phyloP scores from a whole-genome alignment of 2,888 invertebrate species.

The Andrena minutula region DNA sequence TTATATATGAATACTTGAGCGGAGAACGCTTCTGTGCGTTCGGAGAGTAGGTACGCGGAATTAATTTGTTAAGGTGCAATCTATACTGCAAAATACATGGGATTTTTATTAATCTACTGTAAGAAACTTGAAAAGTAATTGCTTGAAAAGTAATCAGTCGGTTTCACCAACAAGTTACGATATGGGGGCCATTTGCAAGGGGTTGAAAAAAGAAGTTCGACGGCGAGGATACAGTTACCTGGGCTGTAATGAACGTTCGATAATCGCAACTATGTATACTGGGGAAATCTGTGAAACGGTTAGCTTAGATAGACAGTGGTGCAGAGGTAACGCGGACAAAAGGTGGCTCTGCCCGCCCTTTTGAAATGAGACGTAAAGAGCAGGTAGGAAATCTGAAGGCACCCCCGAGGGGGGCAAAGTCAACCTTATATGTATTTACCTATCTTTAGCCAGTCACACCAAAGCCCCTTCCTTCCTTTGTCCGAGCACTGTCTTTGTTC shows the following conservation, averaged over 20 bases:
- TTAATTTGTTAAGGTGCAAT: too few relatives aligned
- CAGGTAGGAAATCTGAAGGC: conserved; percentile 51
- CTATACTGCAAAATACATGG: too few relatives aligned
- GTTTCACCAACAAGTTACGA: too few relatives aligned
- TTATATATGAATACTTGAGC: too few relatives aligned
- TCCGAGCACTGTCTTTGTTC: neutral
- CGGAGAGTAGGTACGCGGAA: too few relatives aligned
- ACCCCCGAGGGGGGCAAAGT: conserved; percentile 42
- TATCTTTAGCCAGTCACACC: conserved; percentile 28
- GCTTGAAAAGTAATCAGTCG: too few relatives aligned
- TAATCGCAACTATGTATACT: neutral
- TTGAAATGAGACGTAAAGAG: conserved; percentile 25
- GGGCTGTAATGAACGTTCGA: neutral
- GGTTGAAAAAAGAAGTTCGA: neutral
- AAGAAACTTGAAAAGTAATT: too few relatives aligned
- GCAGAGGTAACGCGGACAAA: conserved; percentile 3
- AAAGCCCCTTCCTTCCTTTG: conserved; percentile 6
- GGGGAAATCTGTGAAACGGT: neutral
- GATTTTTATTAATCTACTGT: too few relatives aligned
- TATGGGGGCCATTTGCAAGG: neutral
- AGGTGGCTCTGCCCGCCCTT: conserved; percentile 7
- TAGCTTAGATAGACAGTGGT: neutral
- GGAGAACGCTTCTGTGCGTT: too few relatives aligned
- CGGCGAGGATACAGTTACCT: neutral
- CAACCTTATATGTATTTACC: conserved; percentile 42